Conservation (phyloP, 2,888 invertebrate genomes). For the Calliscelio sp. region DNA sequence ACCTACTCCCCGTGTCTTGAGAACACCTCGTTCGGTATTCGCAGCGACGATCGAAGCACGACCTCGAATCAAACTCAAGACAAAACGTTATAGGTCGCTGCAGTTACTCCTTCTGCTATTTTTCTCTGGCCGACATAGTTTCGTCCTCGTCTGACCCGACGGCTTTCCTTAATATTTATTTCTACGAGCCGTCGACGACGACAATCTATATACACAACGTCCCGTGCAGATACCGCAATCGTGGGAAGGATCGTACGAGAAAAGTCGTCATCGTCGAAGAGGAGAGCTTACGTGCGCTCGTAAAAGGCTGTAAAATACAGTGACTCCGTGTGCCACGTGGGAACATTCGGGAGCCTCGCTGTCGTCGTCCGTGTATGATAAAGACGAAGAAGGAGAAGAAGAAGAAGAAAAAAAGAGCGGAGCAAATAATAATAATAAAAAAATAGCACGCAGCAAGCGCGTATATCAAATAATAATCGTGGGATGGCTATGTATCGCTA, state of each 20-base stretch:
- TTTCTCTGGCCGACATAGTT: too few species aligned
- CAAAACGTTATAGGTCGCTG: conserved; percentile 58
- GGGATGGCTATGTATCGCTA: conserved; percentile 66
- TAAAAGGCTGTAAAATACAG: conserved; percentile 75
- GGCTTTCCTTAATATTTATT: conserved; percentile 64
- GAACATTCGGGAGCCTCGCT: conserved; percentile 72
- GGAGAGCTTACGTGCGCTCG: conserved; percentile 73
- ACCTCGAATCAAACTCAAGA: conserved; percentile 70
- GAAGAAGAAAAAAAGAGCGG: too few species aligned
- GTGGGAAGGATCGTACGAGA: conserved; percentile 81
- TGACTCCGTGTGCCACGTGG: conserved; percentile 75
- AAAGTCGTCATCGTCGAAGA: conserved; percentile 77
- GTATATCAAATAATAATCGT: conserved; percentile 73
- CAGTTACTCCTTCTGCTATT: conserved; percentile 26
- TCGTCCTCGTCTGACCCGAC: too few species aligned
- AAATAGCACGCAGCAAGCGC: conserved; percentile 53
- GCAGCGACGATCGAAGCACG: conserved; percentile 57
- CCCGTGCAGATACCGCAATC: conserved; percentile 75
- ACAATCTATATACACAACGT: conserved; percentile 66
- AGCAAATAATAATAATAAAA: conserved; percentile 65
- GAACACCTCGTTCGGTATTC: conserved; percentile 70
- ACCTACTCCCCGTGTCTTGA: conserved; percentile 53
- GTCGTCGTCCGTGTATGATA: conserved; percentile 65
- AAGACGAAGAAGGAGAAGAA: conserved; percentile 62
- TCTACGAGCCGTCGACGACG: conserved; percentile 67